phyloP scores from a whole-genome alignment of 2,113 vertebrate genomes.

The Promerops cafer region DNA sequence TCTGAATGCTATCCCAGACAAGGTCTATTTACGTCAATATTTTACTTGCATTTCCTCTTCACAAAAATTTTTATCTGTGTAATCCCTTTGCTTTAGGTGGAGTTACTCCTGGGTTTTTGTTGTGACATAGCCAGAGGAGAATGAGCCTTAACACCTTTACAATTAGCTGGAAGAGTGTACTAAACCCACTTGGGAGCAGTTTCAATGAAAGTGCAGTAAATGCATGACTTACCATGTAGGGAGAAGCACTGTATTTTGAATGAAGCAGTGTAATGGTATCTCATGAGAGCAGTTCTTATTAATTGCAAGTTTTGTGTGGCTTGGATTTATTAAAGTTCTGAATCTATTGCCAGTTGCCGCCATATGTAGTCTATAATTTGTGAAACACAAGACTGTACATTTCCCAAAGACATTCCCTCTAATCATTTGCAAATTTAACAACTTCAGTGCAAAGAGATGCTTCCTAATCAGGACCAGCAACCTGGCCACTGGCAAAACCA shows the following conservation, averaged over 20 bases:
- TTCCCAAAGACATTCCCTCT: not conserved
- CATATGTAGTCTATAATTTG: not conserved
- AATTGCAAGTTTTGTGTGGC: not conserved
- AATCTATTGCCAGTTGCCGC: not conserved
- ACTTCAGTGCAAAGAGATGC: not conserved
- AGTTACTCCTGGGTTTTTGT: not conserved
- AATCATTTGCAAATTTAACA: not conserved
- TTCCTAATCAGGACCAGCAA: not conserved
- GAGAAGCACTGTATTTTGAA: not conserved
- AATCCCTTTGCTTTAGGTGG: not conserved
- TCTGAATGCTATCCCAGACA: not conserved
- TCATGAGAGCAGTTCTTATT: constrained; percentile 23
- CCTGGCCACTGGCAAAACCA: not conserved
- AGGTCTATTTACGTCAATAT: not conserved
- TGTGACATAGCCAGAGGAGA: not conserved
- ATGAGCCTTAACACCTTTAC: not conserved
- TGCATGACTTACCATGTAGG: not conserved
- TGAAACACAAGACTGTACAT: not conserved
- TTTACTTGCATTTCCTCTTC: not conserved
- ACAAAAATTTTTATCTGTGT: not conserved
- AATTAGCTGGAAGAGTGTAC: not conserved
- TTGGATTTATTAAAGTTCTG: constrained; percentile 12
- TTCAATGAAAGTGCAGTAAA: not conserved
- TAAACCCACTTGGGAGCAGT: not conserved
- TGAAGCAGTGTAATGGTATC: not conserved